phyloP scores from a whole-genome alignment of 2,113 vertebrate genomes.

The Sylvicapra grimmia region DNA sequence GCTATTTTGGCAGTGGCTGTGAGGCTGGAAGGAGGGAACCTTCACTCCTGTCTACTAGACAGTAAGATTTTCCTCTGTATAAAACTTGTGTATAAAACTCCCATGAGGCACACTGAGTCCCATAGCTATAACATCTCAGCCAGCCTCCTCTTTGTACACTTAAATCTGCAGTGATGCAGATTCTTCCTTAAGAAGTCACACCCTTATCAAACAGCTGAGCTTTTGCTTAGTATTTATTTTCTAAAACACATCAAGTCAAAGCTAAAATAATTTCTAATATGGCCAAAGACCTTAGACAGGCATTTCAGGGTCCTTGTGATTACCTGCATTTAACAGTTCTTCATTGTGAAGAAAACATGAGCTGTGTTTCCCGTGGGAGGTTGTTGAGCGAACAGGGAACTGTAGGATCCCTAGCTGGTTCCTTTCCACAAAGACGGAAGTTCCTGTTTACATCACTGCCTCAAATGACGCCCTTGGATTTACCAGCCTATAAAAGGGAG shows the following conservation, averaged over 20 bases:
- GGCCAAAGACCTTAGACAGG: not conserved
- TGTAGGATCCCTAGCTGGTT: not conserved
- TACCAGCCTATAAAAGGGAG: not conserved
- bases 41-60: not conserved
- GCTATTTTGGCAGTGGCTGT: not conserved
- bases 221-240: conserved; percentile 9
- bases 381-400: not conserved
- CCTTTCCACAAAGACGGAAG: not conserved
- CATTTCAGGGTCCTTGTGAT: not conserved
- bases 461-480: not conserved
- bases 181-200: not conserved
- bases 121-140: not conserved
- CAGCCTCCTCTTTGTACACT: not conserved
- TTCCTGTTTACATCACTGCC: not conserved
- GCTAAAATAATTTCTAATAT: not conserved
- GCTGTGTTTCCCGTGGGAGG: not conserved
- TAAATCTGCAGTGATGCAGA: not conserved
- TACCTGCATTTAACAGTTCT: not conserved
- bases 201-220: not conserved
- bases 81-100: not conserved
- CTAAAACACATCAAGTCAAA: not conserved
- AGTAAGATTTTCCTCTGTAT: not conserved
- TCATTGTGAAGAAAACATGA: not conserved
- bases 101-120: not conserved
- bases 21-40: not conserved